Evolutionary conservation across 2,113 vertebrate species (phyloP).

Genomic region (Hyaena hyaena): DNA sequence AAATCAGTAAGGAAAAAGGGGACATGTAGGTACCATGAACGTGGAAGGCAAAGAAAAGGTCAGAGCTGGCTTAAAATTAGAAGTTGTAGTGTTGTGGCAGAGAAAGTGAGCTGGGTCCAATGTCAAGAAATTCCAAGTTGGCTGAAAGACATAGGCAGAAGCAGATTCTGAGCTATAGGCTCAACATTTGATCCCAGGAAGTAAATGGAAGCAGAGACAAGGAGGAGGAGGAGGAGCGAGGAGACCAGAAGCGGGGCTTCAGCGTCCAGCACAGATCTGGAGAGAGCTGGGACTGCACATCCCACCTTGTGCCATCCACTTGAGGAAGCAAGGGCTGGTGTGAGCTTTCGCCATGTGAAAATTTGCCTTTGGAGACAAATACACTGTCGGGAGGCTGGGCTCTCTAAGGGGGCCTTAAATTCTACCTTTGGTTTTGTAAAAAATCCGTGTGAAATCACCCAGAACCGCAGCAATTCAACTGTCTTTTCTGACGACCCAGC

Average conservation of each 20-base stretch:
- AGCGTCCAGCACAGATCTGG: background rate
- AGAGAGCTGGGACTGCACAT: background rate
- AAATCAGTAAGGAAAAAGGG: background rate
- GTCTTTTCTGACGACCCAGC: background rate
- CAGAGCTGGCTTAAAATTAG: background rate
- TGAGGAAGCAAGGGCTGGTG: background rate
- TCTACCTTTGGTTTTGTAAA: background rate
- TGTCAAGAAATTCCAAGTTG: background rate
- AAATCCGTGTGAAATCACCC: background rate
- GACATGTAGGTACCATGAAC: accelerated
- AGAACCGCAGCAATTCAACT: background rate
- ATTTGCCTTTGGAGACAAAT: background rate
- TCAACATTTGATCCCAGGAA: background rate
- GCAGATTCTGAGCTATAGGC: background rate
- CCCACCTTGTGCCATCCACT: background rate
- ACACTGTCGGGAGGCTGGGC: no score
- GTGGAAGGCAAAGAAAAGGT: background rate
- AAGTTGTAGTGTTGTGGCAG: no score
- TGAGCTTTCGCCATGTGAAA: background rate
- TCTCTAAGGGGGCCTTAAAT: background rate
- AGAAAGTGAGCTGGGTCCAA: background rate
- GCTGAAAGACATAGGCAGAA: background rate
- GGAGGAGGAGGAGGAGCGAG: background rate
- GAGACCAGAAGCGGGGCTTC: background rate
- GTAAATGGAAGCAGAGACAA: background rate